A percentile compares a stretch with the other conserved stretches of the same genome.
These are phyloP conservation scores for fruit fly (Drosophila melanogaster) DNA, from an alignment of 1,140 invertebrate genomes.

Conservation along the genomic window Release_6_plus_ISO1_MT NT_037436.4:783001-783500, in stretches of 20 bases:
- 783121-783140: constrained; percentile 70
- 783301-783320: constrained; percentile 71
- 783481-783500: constrained; percentile 41
- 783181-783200: background rate
- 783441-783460: constrained; percentile 48
- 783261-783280: constrained; percentile 80
- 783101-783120: constrained; percentile 52
- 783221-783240: constrained; percentile 76
- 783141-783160: constrained; percentile 54
- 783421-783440: constrained; percentile 47
- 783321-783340: constrained; percentile 61
- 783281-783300: constrained; percentile 72
- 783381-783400: constrained; percentile 44
- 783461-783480: constrained; percentile 27
- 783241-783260: constrained; percentile 61
- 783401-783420: constrained; percentile 34
- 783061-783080: constrained; percentile 59
- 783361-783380: constrained; percentile 58
- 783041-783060: constrained; percentile 68
- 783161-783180: constrained; percentile 14
- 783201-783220: constrained; percentile 33
- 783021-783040: constrained; percentile 30
- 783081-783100: constrained; percentile 74
- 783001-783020: constrained; percentile 23
- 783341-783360: constrained; percentile 7